Evolutionary conservation across 2,113 vertebrate genomes (phyloP), one percentile per base, ranked within the genome.

Genomic region (Sceloporus tristichus): DNA sequence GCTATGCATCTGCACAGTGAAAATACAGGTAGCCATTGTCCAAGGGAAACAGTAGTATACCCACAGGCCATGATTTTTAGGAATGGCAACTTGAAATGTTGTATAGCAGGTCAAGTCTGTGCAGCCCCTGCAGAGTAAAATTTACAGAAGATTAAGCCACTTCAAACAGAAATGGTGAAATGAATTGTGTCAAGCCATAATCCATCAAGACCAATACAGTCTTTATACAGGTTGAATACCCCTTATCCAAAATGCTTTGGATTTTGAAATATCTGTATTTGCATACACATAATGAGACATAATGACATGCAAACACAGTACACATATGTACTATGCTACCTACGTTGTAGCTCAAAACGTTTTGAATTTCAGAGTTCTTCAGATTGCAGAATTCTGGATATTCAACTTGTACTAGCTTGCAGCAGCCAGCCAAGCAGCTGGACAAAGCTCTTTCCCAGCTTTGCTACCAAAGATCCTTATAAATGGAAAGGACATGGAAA

Each of bases 21-120:
- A 83, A 66, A 54, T 76, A 38, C 85, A 93, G 68, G 16, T 10
- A 48, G 66, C 71, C 95, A 87, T 88, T 93, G 85, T 82, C 73
- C 90, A 90, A 95, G 84, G 66, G 95, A 92, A 65, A 91, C 89
- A 90, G 85, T 93, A 94, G 74, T 56, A 92, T 93, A 91, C 80
- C 70, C 91, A 93, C 75, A 93, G 93, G 87, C 80, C 92, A 71
- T 71, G 91, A 92, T 85, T 94, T 54, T 54, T 90, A 73, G 65
- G 88, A 91, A 82, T 74, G 88, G 94, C 74, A 85, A 87, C 87
- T 62, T 92, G 92, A 89, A 86, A 78, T 77, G 87, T 91, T 94
- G 86, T 94, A 90, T 89, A 80, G 89, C 87, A 92, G 59, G 65
- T 62, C 87, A 66, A 76, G 40, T 54, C 40, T 53, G 87, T 91